Evolutionary conservation across 30 jellyfish, hydroid and myxozoan species (phyloP), one percentile per base, ranked within the genome.

Genomic region (Turritopsis rubra): DNA sequence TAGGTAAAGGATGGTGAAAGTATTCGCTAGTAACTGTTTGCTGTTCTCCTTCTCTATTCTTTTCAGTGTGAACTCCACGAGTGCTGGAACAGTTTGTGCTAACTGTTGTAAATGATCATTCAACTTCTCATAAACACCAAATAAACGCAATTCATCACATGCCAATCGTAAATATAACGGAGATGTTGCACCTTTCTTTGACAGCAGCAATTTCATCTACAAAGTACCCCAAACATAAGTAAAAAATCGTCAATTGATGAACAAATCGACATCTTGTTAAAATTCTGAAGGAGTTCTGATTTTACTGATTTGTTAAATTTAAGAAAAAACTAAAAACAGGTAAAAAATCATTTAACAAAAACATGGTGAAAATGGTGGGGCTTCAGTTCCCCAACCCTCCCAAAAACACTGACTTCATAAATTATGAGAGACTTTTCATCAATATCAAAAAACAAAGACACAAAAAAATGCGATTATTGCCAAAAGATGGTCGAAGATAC

Each of bases 111-210:
- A 75, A 73, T 86, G 89, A 41, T 83, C 95, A 70, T 72, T 72
- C 81, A 92, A 89, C 88, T 84, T 75, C 72, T 92, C 98, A 75
- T 66, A 92, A 20, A 92, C 94, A 22, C 98, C 96, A 70, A 83
- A 92, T 60, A 92, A 72, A 52, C 98, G 93, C n/a, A 92, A 80
- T 30, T 92, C 98, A 76, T 92, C 98, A 52, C 98, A 88, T 21
- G 92, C 98, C 65, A 92, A 72, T 24, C 83, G 83, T 79, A 92
- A 74, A 84, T 89, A 92, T 19, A 88, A 75, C 1, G 98, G 98
- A 70, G 90, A 89, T 30, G 75, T 88, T 4, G 96, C 94, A 53
- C 86, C 98, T 54, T 94, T 68, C 68, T 92, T 92, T 31, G 98
- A 88, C 4, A 88, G 85, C 60, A 92, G 73, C 29, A 88, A 70